A percentile compares a stretch with the other conserved stretches of the same genome.
phyloP scores from a whole-genome alignment of 1,140 invertebrate genomes.

The Brachionus sp. region DNA sequence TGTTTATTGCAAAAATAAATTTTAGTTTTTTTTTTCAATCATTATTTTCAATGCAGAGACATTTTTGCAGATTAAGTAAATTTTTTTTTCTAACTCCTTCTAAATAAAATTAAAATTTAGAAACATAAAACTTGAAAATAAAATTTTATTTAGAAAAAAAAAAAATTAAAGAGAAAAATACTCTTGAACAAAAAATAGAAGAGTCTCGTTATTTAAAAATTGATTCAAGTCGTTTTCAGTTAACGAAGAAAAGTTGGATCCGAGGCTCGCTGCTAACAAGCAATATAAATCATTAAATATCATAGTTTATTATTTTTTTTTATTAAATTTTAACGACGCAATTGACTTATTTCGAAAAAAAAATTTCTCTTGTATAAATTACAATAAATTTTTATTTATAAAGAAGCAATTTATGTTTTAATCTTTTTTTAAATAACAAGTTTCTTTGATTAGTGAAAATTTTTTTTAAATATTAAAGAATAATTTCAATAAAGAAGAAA shows the following conservation, averaged over 20 bases:
- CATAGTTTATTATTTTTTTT: neutral
- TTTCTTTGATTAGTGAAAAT: neutral
- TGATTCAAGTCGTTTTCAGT: neutral
- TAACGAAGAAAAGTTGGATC: neutral
- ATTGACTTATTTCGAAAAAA: neutral
- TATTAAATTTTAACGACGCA: neutral
- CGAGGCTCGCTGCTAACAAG: neutral
- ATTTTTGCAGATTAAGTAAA: too few species aligned
- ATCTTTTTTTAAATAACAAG: slow-evolving; percentile 10
- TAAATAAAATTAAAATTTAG: too few species aligned
- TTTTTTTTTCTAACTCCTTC: too few species aligned
- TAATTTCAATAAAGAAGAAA: slow-evolving; percentile 18
- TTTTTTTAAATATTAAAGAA: neutral
- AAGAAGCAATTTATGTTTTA: neutral
- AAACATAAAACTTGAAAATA: neutral
- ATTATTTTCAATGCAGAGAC: too few species aligned
- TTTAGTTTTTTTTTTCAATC: too few species aligned
- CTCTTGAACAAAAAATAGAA: neutral
- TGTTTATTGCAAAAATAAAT: too few species aligned
- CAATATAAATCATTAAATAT: neutral
- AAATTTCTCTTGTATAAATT: neutral
- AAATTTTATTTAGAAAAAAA: neutral
- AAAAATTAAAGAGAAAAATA: neutral
- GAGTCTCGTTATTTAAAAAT: neutral
- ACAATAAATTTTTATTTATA: slow-evolving; percentile 8